Base-by-base conservation (phyloP, 2,888 invertebrate species). In the Mylabris sibirica region DNA sequence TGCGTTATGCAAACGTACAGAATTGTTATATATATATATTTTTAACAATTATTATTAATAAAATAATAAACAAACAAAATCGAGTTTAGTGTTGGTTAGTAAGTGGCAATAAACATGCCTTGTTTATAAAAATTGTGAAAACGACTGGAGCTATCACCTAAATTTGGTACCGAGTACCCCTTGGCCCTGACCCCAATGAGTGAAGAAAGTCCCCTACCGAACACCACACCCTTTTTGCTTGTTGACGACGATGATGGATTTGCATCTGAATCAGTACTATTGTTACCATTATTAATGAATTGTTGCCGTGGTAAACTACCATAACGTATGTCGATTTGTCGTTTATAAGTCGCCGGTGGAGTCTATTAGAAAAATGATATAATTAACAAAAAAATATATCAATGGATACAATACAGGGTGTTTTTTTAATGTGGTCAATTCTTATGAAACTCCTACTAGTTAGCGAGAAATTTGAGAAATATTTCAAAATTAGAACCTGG, bases 121-220 rank as follows among this genome's bases (percentile, higher is more conserved):
- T n/a, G n/a, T 30, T 30, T 30, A 30, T 1, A 14, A 14, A 22
- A 44, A 17, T n/a, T n/a, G n/a, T 8, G 20, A 57, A 26, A 2
- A 20, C 41, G 72, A 79, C 77, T 73, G 75, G 80, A 79, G 79
- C 79, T 78, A 81, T 84, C 85, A 96, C 96, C 96, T 95, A 97
- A 88, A 88, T 95, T 95, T 81, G 96, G 96, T 84, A 96, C 95
- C 81, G 96, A 96, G 82, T 91, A 92, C 86, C 95, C 94, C 87
- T 91, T 89, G 82, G 86, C 88, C 89, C 87, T 87, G 87, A 89
- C 86, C 88, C 86, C 82, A 77, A 83, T 86, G 79, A 84, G 86
- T 84, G 84, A 81, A 74, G 82, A 81, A 82, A 84, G 78, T 76
- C 84, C 84, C 84, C 84, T 94, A 92, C 95, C 94, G 87, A 94